phyloP scores from a whole-genome alignment of 2,113 vertebrate species.

The Labeo catla region DNA sequence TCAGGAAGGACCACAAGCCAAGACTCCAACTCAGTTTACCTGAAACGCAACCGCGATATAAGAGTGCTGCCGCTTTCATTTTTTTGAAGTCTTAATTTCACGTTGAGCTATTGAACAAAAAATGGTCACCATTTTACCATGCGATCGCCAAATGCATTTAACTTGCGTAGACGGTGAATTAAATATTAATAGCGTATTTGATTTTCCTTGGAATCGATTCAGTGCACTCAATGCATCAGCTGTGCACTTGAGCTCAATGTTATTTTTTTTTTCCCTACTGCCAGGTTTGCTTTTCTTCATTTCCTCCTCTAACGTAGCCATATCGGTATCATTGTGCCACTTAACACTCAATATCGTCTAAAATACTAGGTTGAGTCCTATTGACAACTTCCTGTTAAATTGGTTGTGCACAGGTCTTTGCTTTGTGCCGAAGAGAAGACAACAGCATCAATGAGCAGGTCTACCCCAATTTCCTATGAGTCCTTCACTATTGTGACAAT shows the following conservation, averaged over 20 bases:
- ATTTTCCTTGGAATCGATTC: constrained; percentile 62
- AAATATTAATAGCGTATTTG: constrained; percentile 71
- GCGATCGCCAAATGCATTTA: constrained; percentile 67
- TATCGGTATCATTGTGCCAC: constrained; percentile 24
- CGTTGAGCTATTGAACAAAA: constrained; percentile 53
- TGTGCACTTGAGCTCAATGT: background rate
- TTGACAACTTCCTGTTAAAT: constrained; percentile 35
- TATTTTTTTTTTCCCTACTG: background rate
- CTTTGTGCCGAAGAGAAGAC: constrained; percentile 31
- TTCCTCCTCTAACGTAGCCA: background rate
- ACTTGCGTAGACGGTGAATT: constrained; percentile 66
- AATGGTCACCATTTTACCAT: constrained; percentile 56
- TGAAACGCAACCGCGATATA: constrained; percentile 57
- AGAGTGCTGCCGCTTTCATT: background rate
- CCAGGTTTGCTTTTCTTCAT: constrained; percentile 12
- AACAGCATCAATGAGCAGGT: constrained; percentile 33
- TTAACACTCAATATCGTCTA: constrained; percentile 5
- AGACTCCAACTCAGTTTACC: background rate
- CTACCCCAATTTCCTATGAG: constrained; percentile 34
- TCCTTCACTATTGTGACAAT: constrained; percentile 43
- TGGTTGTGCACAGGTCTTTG: constrained; percentile 14
- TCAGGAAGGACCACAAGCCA: background rate
- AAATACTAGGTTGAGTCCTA: constrained; percentile 40
- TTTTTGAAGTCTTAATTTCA: constrained; percentile 57
- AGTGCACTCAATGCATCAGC: constrained; percentile 1